Conservation (phyloP, 1,140 invertebrate genomes). For the Pseudomyrmex pallidus region DNA sequence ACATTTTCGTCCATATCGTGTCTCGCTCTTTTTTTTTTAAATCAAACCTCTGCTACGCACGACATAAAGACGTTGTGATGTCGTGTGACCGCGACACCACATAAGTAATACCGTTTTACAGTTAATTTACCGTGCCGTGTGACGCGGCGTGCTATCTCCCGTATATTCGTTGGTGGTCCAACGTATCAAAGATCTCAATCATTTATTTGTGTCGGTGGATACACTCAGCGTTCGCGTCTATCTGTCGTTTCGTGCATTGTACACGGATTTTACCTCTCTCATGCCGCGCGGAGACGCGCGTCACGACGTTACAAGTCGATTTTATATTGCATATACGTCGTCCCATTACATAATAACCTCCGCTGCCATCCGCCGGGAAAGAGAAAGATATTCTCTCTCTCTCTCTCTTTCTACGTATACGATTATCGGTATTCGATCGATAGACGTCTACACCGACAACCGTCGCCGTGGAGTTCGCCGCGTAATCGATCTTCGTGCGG, state of each 20-base stretch:
- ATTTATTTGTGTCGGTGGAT: slow-evolving; percentile 75
- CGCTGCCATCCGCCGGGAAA: slow-evolving; percentile 57
- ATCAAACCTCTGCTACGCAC: background rate
- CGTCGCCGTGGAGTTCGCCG: slow-evolving; percentile 55
- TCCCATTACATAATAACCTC: slow-evolving; percentile 74
- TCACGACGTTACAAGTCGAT: slow-evolving; percentile 74
- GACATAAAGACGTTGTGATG: background rate
- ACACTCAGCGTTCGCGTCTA: slow-evolving; percentile 61
- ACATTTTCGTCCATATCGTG: no score
- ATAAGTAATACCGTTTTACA: slow-evolving; percentile 42
- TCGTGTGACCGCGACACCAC: slow-evolving; percentile 15
- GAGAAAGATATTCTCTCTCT: background rate
- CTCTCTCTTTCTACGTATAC: slow-evolving; percentile 28
- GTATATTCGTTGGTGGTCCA: slow-evolving; percentile 73
- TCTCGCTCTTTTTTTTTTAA: background rate
- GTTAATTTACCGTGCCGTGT: slow-evolving; percentile 50
- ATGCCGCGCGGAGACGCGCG: slow-evolving; percentile 37
- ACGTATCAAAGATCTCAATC: slow-evolving; percentile 73
- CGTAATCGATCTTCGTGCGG: slow-evolving; percentile 43
- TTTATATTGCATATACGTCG: slow-evolving; percentile 67
- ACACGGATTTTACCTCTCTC: slow-evolving; percentile 49
- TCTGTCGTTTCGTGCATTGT: slow-evolving; percentile 70
- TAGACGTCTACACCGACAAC: slow-evolving; percentile 72
- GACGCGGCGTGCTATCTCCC: slow-evolving; percentile 36
- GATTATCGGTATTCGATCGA: slow-evolving; percentile 70